Base-by-base conservation (phyloP, 2,113 vertebrate species). In the Platichthys stellatus region DNA sequence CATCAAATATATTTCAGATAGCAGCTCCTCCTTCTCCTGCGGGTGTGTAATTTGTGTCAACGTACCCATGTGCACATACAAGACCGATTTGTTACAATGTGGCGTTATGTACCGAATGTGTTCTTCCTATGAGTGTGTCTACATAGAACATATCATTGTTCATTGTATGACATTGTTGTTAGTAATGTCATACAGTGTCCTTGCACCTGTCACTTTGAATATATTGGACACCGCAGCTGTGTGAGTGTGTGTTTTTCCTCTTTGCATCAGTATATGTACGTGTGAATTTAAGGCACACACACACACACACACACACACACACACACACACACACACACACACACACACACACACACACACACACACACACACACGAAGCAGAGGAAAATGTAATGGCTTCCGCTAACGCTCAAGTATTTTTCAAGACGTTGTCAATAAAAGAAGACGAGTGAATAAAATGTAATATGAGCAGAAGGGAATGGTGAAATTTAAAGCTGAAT, bases 371-470 rank as follows among this genome's bases (percentile, higher is more conserved):
- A 2, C 51, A 53, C 49, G n/a, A n/a, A 20, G 28, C n/a, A 26
- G 38, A 35, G 40, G 38, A 63, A 61, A 43, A 72, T 2, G 7
- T 60, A 45, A 74, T 40, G 26, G 66, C 70, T 58, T 51, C 66
- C 23, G 56, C 51, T 43, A 69, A 54, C 38, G 49, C 45, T 65
- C 49, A 35, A 71, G 51, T 51, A 74, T 70, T 68, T 77, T 45
- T 63, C 31, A 53, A 70, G 69, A 62, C 38, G 28, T 35, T 58
- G 63, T 75, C 62, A 54, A 72, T 83, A 68, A 86, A 74, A 68
- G 58, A 64, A 43, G 38, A 53, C 2, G 58, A 77, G 26, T 49
- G 62, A 75, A 66, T 76, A 18, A 63, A 69, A 79, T 53, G 35
- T 23, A 43, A 65, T 38, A 49, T 17, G 23, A 74, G 69, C 63